Evolutionary conservation across 2,888 invertebrate genomes (phyloP), one percentile per base, ranked within the genome.

Genomic region (Hermaeophaga mercurialis): DNA sequence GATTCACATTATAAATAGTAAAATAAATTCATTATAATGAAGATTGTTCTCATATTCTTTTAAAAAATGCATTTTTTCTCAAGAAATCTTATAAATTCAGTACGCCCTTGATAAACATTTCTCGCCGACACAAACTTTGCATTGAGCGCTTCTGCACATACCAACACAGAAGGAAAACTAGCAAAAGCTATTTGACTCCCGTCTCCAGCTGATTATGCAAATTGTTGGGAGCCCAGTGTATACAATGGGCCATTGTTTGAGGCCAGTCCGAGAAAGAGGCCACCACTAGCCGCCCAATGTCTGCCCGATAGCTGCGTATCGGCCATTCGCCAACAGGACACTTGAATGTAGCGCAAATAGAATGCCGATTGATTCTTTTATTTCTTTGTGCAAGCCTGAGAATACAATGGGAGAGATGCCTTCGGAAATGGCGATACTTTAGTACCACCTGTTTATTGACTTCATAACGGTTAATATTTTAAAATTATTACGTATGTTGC

Each of bases 331-430:
- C 45, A n/a, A 18, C 24, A 17, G 44, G 46, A 46, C 46, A 46
- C 33, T 46, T 46, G 46, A 46, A 46, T 46, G 46, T 34, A 46
- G 17, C 14, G 34, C 46, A 46, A 46, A 46, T 46, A 46, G 46
- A 46, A 46, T 46, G 34, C 34, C 46, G 46, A 46, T 46, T 46
- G 34, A 22, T 46, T 46, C 46, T 46, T 46, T 46, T 46, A 22
- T 34, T 46, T 46, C 22, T 46, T 31, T 11, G 11, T n/a, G 11
- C 8, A 5, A 12, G 3, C 2, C 31, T 5, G 2, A 12, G 31
- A 31, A 31, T 31, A 31, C 31, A 31, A 31, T 31, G 31, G 31
- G 31, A 31, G 11, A 8, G 3, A 11, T 31, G 9, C 9, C 1
- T 3, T 3, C 11, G 9, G 12, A 31, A 12, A 31, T 31, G 31